Conservation (phyloP, 2,113 vertebrate genomes). For the Melanostigma gelatinosum region DNA sequence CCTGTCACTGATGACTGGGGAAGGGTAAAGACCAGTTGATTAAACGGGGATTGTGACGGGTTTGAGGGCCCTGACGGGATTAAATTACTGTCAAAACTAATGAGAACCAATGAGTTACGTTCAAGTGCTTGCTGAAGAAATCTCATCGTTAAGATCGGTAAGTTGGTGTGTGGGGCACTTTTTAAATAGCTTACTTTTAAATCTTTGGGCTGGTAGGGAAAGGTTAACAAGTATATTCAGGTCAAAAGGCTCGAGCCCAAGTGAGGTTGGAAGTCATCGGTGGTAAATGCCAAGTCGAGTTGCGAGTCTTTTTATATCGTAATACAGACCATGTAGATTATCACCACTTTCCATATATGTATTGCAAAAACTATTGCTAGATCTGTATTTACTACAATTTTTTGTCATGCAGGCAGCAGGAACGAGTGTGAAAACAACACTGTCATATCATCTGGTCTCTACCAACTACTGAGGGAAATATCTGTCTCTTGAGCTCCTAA, state of each 20-base stretch:
- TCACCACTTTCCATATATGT: not conserved
- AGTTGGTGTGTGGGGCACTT: no score
- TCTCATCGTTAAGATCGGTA: constrained; percentile 32
- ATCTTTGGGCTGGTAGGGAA: not conserved
- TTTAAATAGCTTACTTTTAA: no score
- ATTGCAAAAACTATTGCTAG: not conserved
- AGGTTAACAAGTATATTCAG: not conserved
- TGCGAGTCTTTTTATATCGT: no score
- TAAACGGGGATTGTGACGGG: constrained; percentile 60
- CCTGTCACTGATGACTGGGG: constrained; percentile 67
- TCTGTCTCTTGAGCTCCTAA: not conserved
- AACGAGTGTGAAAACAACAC: not conserved
- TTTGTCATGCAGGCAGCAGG: not conserved
- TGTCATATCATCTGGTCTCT: not conserved
- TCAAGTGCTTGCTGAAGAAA: constrained; percentile 3
- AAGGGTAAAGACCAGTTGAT: constrained; percentile 65
- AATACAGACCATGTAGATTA: not conserved
- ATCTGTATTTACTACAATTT: not conserved
- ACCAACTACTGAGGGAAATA: no score
- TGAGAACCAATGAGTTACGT: constrained; percentile 41
- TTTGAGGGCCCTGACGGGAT: constrained; percentile 54
- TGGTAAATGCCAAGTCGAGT: not conserved
- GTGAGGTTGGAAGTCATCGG: not conserved
- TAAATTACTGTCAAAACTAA: constrained; percentile 70
- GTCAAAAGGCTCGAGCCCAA: not conserved